Conservation (phyloP, 2,113 vertebrate species). For the Deroptyus accipitrinus region DNA sequence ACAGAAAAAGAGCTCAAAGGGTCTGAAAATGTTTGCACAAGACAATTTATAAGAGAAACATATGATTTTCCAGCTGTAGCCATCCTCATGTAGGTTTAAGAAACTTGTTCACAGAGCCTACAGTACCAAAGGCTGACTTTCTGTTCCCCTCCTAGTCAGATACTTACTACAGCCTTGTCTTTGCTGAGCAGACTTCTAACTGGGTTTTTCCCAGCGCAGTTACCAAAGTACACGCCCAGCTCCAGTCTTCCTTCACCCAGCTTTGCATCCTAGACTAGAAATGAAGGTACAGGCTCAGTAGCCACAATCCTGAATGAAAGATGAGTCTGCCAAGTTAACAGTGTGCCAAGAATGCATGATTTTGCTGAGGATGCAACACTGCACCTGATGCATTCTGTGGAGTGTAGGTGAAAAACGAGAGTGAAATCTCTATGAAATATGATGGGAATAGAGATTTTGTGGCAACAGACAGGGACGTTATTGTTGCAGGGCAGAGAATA, state of each 20-base stretch:
- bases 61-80: constrained; percentile 17
- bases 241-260: neutral
- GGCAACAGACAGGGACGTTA: neutral
- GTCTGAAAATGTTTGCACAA: constrained; percentile 34
- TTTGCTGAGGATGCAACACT: neutral
- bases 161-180: neutral
- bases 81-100: neutral
- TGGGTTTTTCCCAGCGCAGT: neutral
- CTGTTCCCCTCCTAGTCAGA: neutral
- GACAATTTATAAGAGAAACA: constrained; percentile 23
- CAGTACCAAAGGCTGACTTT: neutral
- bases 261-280: neutral
- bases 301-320: neutral
- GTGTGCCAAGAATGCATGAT: neutral
- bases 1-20: constrained; percentile 10
- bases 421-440: neutral
- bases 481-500: constrained; percentile 37
- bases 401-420: neutral
- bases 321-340: neutral
- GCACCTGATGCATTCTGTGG: neutral
- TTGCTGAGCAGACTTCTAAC: neutral
- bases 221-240: neutral
- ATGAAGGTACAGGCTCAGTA: neutral
- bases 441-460: neutral
- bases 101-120: neutral